Base-by-base conservation (phyloP, 2,888 invertebrate genomes). In the Trachelus tabidus region DNA sequence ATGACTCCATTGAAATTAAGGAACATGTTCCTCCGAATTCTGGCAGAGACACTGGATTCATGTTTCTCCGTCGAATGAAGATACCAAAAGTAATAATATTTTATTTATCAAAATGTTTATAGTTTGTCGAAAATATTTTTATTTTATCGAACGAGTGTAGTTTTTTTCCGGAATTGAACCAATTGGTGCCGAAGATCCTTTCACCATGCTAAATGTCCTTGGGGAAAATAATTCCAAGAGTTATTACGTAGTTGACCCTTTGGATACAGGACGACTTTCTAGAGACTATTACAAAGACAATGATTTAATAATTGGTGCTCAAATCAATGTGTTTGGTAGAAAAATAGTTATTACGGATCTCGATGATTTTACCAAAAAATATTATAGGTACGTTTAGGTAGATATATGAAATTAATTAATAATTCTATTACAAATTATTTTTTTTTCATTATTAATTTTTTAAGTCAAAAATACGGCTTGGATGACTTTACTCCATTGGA, bases 1-100 rank as follows among this genome's bases (percentile, higher is more conserved):
- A 98, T 87, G 97, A 97, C 86, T 97, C 97, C 0, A 95, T 98
- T 12, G 97, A 98, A 90, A 95, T 98, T 11, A 95, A 96, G 85
- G 98, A 98, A 92, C 93, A 93, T 71, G 89, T 94, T 75, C 92
- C 94, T 0, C 92, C 94, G 0, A 95, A 95, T 88, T 94, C 95
- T 1, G 96, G 96, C 0, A 93, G 94, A 73, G 95, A 96, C 89
- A 93, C 94, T 1, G 94, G 95, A 11, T 94, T 94, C 3, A 94
- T 95, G 90, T 96, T 98, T 88, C 90, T 98, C 37, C 95, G 94
- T 85, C 94, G 97, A 81, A 94, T 94, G 86, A 96, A 95, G 87
- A 89, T 98, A 76, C 97, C 97, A 0, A 96, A 97, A 92, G 96
- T 96, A 90, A 88, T 73, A 30, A 37, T 68, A 33, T 73, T 34